Evolutionary conservation across 2,888 invertebrate genomes (phyloP).

Genomic region (Plagiodera versicolora): DNA sequence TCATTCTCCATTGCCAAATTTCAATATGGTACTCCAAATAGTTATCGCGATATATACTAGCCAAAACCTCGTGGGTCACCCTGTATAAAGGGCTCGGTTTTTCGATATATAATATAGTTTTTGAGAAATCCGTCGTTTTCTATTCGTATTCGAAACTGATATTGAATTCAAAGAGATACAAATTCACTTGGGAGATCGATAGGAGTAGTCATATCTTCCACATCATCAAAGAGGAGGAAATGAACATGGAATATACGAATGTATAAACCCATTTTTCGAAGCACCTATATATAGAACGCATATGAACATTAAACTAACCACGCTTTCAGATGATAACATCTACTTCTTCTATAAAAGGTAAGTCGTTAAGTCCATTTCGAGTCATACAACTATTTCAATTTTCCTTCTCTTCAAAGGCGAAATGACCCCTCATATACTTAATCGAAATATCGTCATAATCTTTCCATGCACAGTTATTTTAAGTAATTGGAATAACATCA

Average conservation of each 20-base stretch:
- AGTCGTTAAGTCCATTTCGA: neutral
- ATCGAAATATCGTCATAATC: conserved; percentile 1
- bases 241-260: neutral
- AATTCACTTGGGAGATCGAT: neutral
- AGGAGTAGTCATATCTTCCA: neutral
- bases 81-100: too few species aligned
- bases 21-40: too few species aligned
- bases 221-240: neutral
- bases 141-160: too few species aligned
- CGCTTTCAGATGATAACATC: neutral
- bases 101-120: too few species aligned
- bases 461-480: conserved; percentile 13
- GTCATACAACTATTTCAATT: conserved; percentile 2
- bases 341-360: neutral
- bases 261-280: neutral
- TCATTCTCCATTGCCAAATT: too few species aligned
- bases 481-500: conserved; percentile 12
- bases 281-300: neutral
- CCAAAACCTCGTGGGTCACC: too few species aligned
- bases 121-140: too few species aligned
- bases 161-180: neutral
- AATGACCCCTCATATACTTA: conserved; percentile 13
- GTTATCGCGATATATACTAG: too few species aligned
- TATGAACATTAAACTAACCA: neutral
- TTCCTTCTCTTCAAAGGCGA: conserved; percentile 2